phyloP scores from a whole-genome alignment of 2,113 vertebrate genomes.

The Hucho hucho region DNA sequence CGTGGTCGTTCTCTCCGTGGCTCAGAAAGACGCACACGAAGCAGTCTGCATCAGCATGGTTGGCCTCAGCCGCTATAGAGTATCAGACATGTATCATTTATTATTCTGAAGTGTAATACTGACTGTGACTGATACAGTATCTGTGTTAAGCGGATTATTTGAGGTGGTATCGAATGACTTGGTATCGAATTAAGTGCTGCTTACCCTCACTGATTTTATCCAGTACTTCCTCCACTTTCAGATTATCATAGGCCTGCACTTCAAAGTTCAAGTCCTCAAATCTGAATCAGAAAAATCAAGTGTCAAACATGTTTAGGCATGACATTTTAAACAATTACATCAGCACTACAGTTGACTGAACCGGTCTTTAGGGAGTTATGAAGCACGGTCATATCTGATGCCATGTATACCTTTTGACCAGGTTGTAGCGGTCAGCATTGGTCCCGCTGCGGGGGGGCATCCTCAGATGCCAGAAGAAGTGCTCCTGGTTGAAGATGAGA shows the following conservation, averaged over 20 bases:
- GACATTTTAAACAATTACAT: no score
- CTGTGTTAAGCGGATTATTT: neutral
- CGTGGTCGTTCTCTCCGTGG: slow-evolving; percentile 84
- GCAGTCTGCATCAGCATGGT: slow-evolving; percentile 85
- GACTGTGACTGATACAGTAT: neutral
- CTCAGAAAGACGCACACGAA: slow-evolving; percentile 91
- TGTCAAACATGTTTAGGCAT: no score
- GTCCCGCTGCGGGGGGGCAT: slow-evolving; percentile 79
- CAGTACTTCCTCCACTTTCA: slow-evolving; percentile 71
- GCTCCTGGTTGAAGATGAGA: slow-evolving; percentile 93
- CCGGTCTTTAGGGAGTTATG: neutral
- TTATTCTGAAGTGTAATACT: neutral
- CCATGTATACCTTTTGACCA: slow-evolving; percentile 74
- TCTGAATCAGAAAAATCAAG: slow-evolving; percentile 54
- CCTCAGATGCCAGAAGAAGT: slow-evolving; percentile 81
- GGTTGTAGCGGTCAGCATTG: slow-evolving; percentile 76
- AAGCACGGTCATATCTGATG: neutral
- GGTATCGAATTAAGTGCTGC: slow-evolving; percentile 29
- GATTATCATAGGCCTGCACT: slow-evolving; percentile 77
- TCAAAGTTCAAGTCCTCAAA: slow-evolving; percentile 84
- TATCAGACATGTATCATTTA: neutral
- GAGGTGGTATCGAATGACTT: neutral
- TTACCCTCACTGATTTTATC: slow-evolving; percentile 78
- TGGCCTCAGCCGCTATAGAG: slow-evolving; percentile 71
- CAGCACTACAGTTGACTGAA: neutral